phyloP scores from a whole-genome alignment of 2,797 vertebrate species.

The Psittacula derbiana region DNA sequence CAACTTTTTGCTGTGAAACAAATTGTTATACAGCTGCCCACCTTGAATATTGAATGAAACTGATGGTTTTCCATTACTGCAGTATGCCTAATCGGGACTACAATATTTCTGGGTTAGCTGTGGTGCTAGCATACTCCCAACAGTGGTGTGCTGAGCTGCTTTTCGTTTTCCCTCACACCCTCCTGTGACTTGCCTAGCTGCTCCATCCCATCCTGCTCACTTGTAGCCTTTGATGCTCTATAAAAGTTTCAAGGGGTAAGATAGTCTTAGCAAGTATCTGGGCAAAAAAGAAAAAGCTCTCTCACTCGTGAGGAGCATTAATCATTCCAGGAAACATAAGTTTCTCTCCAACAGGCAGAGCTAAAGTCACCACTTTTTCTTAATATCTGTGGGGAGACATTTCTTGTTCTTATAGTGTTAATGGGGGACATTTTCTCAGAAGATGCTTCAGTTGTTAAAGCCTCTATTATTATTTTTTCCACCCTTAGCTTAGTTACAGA shows the following conservation, averaged over 20 bases:
- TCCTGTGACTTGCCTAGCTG: background rate
- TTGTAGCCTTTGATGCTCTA: background rate
- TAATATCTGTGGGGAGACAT: background rate
- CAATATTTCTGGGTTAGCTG: background rate
- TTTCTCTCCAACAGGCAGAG: background rate
- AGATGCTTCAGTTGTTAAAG: background rate
- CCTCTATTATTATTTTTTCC: background rate
- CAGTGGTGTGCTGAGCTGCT: background rate
- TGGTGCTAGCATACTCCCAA: background rate
- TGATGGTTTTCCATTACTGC: slow-evolving; percentile 45
- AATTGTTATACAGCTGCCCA: slow-evolving; percentile 77
- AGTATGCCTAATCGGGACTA: background rate
- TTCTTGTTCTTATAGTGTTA: background rate
- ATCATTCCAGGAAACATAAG: background rate
- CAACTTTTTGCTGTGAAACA: slow-evolving; percentile 84
- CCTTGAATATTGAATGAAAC: slow-evolving; percentile 79
- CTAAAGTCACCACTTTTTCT: background rate
- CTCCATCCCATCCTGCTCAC: background rate
- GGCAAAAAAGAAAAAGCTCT: slow-evolving; percentile 52
- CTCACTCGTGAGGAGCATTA: background rate
- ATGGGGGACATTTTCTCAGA: background rate
- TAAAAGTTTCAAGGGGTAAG: background rate
- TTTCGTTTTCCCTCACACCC: background rate
- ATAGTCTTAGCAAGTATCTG: background rate
- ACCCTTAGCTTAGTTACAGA: background rate